These are phyloP conservation scores for Monopis laevigella DNA, from an alignment of 2,888 invertebrate genomes.

Conservation along the genomic window DNA sequence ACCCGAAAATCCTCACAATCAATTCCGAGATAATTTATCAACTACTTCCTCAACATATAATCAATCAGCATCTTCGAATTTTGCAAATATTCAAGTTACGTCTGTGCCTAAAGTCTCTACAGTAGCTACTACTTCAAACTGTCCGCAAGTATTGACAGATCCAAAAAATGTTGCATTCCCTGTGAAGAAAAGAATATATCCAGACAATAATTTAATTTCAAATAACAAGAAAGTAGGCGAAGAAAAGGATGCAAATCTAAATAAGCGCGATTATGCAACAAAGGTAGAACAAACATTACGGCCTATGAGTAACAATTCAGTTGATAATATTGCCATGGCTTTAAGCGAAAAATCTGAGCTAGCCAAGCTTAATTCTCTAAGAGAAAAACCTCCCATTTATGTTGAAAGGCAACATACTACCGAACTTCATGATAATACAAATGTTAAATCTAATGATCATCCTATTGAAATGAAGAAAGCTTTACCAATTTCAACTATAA, in stretches of 20 bases:
- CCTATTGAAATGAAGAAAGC: conserved; percentile 35
- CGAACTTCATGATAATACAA: conserved; percentile 14
- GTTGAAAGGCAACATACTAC: conserved; percentile 21
- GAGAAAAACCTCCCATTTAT: conserved; percentile 34
- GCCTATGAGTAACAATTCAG: conserved; percentile 32
- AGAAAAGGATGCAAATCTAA: conserved; percentile 24
- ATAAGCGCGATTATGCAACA: conserved; percentile 30
- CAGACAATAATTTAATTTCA: conserved; percentile 48
- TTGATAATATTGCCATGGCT: conserved; percentile 49
- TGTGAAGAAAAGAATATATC: conserved; percentile 72
- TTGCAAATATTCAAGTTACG: conserved; percentile 24
- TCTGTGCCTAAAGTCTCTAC: conserved; percentile 27
- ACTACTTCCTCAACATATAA: conserved; percentile 34
- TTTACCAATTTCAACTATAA: conserved; percentile 31
- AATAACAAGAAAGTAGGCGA: conserved; percentile 32
- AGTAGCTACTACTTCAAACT: conserved; percentile 25
- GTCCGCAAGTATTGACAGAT: conserved; percentile 32
- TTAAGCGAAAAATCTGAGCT: conserved; percentile 51
- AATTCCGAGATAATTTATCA: not conserved
- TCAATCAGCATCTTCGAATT: conserved; percentile 29
- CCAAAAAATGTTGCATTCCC: conserved; percentile 62
- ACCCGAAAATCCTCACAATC: conserved; percentile 41
- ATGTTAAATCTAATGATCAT: conserved; percentile 28
- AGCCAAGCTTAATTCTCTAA: conserved; percentile 36
- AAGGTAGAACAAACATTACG: conserved; percentile 32